Percentiles rank a stretch among this genome's conserved stretches.
These are phyloP conservation scores for Aspidiotus destructor DNA, from an alignment of 2,888 invertebrate genomes.

Conservation along the genomic window DNA sequence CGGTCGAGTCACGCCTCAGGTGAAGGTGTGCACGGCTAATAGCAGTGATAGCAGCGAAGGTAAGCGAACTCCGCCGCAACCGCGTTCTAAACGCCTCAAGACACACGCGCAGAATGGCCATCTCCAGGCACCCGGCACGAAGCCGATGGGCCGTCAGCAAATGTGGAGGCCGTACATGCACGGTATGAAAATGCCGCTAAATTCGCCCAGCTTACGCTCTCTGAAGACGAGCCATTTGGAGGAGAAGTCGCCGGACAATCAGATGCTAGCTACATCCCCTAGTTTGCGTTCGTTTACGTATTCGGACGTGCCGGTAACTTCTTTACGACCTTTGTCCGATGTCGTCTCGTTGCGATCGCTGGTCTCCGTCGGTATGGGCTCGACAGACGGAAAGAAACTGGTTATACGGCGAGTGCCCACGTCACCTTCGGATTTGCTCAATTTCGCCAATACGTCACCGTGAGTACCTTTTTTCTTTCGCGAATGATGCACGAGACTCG, in stretches of 20 bases:
- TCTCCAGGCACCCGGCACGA: background rate
- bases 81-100: slow-evolving; percentile 10
- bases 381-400: slow-evolving; percentile 76
- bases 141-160: background rate
- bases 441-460: slow-evolving; percentile 73
- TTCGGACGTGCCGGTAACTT: slow-evolving; percentile 24
- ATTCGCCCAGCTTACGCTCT: slow-evolving; percentile 35
- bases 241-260: slow-evolving; percentile 10
- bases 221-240: slow-evolving; percentile 26
- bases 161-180: slow-evolving; percentile 4
- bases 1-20: slow-evolving; percentile 9
- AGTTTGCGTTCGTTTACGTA: slow-evolving; percentile 20
- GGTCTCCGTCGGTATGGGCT: slow-evolving; percentile 78
- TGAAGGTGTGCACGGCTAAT: slow-evolving; percentile 22
- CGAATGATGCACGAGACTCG: too few relatives aligned
- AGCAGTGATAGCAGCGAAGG: slow-evolving; percentile 36
- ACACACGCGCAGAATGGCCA: background rate
- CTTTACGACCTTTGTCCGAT: slow-evolving; percentile 47
- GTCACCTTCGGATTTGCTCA: slow-evolving; percentile 74
- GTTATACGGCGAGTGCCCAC: slow-evolving; percentile 74
- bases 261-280: slow-evolving; percentile 26
- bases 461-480: slow-evolving; percentile 47
- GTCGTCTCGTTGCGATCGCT: slow-evolving; percentile 66
- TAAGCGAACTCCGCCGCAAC: slow-evolving; percentile 34
- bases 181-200: slow-evolving; percentile 7